Base-by-base conservation (phyloP, 1,140 invertebrate genomes). In the Heterodera schachtii region DNA sequence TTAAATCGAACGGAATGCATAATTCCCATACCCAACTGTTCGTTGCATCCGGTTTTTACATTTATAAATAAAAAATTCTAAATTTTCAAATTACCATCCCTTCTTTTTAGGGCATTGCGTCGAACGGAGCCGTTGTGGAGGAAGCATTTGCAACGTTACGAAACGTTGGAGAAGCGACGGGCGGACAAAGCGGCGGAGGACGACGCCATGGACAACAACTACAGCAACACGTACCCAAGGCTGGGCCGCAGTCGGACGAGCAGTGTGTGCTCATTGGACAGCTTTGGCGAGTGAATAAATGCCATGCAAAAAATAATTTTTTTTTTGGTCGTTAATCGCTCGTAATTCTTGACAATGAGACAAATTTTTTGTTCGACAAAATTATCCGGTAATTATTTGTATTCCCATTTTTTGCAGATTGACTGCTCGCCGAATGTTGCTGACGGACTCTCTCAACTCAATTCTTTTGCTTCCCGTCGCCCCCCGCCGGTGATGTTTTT, bases 111-210 rank as follows among this genome's bases (percentile, higher is more conserved):
- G 85, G 73, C 75, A 73, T 19, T 84, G 49, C 85, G 79, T 11
- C 67, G 75, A 21, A 73, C 83, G 46, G 84, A 84, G 21, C 47
- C 79, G 19, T 47, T 71, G 57, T 85, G 83, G 84, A 49, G 74
- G n/a, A 49, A 79, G 46, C 78, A 84, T 76, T n/a, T 85, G 71
- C 19, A 41, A 5, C 82, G 85, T 1, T 84, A 84, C 11, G 73
- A 77, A n/a, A 73, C 3, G 9, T 66, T 84, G 49, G 75, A 81
- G 47, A 46, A 60, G 13, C 74, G 75, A 80, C n/a, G n/a, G 1
- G 47, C 9, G 11, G 78, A 52, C 41, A 43, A 16, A 64, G 4
- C 16, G 21, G 3, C 44, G 3, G 19, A 3, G 7, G n/a, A n/a
- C n/a, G n/a, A n/a, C n/a, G 31, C 44, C 41, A 41, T 21, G 69